Percentiles rank a stretch among this genome's conserved stretches.
Conservation (phyloP, 30 jellyfish, hydroid and myxozoan genomes). For the Phacellophora camtschatica region DNA sequence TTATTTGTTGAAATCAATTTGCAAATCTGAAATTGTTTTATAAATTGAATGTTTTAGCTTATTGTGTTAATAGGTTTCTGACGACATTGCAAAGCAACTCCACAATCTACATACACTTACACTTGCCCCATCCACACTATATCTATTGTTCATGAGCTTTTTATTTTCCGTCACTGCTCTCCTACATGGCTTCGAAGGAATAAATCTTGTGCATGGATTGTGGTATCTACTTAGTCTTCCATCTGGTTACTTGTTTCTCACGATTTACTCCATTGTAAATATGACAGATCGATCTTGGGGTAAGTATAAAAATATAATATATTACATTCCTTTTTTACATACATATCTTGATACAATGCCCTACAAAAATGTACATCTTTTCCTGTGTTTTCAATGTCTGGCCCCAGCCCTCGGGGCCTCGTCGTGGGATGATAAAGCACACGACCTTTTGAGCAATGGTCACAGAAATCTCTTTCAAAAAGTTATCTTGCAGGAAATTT, state of each 20-base stretch:
- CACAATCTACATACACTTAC: slow-evolving; percentile 5
- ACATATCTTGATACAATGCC: too few relatives aligned
- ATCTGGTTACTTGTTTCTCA: slow-evolving; percentile 91
- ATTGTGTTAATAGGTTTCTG: slow-evolving; percentile 61
- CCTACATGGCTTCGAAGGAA: slow-evolving; percentile 89
- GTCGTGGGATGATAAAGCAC: too few relatives aligned
- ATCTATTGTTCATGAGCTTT: slow-evolving; percentile 73
- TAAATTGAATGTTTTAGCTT: background rate
- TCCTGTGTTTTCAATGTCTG: too few relatives aligned
- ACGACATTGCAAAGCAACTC: slow-evolving; percentile 74
- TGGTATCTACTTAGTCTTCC: slow-evolving; percentile 94
- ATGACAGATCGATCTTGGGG: slow-evolving; percentile 98
- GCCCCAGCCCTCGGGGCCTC: too few relatives aligned
- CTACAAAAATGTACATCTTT: too few relatives aligned
- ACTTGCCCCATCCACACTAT: slow-evolving; percentile 87
- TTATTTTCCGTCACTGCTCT: slow-evolving; percentile 78
- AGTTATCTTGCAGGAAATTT: too few relatives aligned
- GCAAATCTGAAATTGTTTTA: background rate
- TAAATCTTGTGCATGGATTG: slow-evolving; percentile 80
- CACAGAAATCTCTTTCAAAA: too few relatives aligned
- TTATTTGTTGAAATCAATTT: too few relatives aligned
- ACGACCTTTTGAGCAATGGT: too few relatives aligned
- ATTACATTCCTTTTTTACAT: too few relatives aligned
- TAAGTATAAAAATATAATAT: slow-evolving; percentile 5
- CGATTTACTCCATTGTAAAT: slow-evolving; percentile 87